Percentiles rank a stretch among this genome's conserved stretches.
phyloP scores from a whole-genome alignment of 2,113 vertebrate species.

The Hemibagrus wyckioides region DNA sequence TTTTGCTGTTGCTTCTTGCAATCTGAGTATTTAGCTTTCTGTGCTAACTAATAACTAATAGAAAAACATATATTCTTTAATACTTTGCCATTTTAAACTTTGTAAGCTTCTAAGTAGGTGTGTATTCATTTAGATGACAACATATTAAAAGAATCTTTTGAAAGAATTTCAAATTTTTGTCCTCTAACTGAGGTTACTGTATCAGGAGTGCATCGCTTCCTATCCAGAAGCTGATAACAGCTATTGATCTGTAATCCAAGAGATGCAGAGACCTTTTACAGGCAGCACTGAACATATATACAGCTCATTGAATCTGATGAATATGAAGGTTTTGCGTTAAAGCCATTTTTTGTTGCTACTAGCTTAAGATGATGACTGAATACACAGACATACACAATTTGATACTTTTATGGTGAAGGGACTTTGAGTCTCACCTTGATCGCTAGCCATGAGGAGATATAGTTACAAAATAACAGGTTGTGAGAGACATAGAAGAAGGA shows the following conservation, averaged over 20 bases:
- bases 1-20: constrained; percentile 1
- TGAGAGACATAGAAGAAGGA: background rate
- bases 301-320: constrained; percentile 1
- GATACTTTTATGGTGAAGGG: constrained; percentile 20
- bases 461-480: constrained; percentile 32
- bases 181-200: constrained; percentile 28
- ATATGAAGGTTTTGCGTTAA: background rate
- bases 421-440: constrained; percentile 13
- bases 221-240: constrained; percentile 17
- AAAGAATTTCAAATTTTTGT: background rate
- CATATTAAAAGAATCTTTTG: background rate
- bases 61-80: background rate
- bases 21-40: background rate
- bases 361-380: background rate
- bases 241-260: constrained; percentile 48
- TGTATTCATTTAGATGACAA: background rate
- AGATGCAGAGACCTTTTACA: constrained; percentile 37
- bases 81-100: background rate
- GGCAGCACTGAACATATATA: constrained; percentile 18
- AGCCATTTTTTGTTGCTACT: background rate
- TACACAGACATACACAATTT: background rate
- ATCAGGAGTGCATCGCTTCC: background rate
- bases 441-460: constrained; percentile 19
- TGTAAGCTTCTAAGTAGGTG: background rate
- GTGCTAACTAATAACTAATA: background rate